Base-by-base conservation (phyloP, 2,888 invertebrate species). In the Macaria liturata region DNA sequence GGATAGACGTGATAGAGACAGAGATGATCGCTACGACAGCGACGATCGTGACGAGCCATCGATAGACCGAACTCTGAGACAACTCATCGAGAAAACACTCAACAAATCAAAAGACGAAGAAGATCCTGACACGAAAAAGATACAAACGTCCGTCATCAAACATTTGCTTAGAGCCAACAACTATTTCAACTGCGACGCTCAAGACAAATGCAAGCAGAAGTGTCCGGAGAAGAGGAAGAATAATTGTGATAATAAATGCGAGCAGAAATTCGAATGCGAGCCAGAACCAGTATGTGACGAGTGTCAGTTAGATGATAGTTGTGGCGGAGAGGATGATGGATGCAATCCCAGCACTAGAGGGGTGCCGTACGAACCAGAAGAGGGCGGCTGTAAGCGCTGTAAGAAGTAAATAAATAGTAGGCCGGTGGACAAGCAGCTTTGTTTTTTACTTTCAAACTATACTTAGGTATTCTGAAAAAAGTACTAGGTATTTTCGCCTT, bases 131-230 rank as follows among this genome's bases (percentile, higher is more conserved):
- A 63, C 48, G 9, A 55, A 40, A 4, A 53, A 52, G 4, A 60
- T 74, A 3, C 62, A 72, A 52, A 69, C 76, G 1, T 76, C 77
- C 3, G 71, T 81, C 2, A 68, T 80, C 3, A 78, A 74, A 53
- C 74, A 68, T 50, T 66, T 81, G 0, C 58, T 81, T 0, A 64
- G 79, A 7, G 57, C 61, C 5, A 65, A 64, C 3, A 69, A 67
- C 7, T 72, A 71, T 9, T 52, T 80, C 7, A 68, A 67, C 49
- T 83, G 80, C 32, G 67, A 72, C 0, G 81, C 81, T 0, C 70
- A 63, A 57, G 64, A 75, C 5, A 76, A 81, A 40, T 82, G 82
- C 31, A 51, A 70, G 43, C 70, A 79, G 4, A 57, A 68, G 42
- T 81, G 82, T 39, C 40, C 43, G 0, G 51, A 55, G 0, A 68